A percentile compares a stretch with the other conserved stretches of the same genome.
These are phyloP conservation scores for Hyalella azteca DNA, from an alignment of 2,888 invertebrate species.

Conservation along the genomic window DNA sequence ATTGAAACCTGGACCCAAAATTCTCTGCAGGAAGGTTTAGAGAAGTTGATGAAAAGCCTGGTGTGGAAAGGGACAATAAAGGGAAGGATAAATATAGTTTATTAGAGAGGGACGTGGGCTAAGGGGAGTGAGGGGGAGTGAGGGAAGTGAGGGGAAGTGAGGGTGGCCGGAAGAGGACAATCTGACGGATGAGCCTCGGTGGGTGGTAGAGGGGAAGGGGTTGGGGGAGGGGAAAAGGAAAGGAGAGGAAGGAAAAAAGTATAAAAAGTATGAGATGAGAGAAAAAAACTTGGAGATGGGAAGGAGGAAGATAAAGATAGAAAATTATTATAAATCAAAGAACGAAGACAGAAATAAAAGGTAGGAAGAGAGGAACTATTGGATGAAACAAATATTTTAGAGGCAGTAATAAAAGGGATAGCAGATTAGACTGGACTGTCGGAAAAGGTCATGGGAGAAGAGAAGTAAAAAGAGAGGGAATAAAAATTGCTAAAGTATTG, in stretches of 20 bases:
- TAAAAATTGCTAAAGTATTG: too few relatives aligned
- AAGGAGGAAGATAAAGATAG: not conserved
- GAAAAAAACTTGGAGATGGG: not conserved
- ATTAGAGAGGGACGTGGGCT: not conserved
- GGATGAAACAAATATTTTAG: too few relatives aligned
- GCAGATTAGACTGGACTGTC: too few relatives aligned
- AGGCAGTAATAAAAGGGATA: too few relatives aligned
- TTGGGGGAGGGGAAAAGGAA: not conserved
- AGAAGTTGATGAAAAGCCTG: too few relatives aligned
- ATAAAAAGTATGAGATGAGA: not conserved
- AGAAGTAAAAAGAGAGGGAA: too few relatives aligned
- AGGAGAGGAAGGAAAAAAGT: not conserved
- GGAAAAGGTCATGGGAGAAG: too few relatives aligned
- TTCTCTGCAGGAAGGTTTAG: too few relatives aligned
- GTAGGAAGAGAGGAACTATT: not conserved
- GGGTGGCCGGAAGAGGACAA: not conserved
- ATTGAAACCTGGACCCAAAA: too few relatives aligned
- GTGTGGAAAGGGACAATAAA: too few relatives aligned
- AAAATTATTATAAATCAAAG: not conserved
- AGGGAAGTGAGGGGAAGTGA: not conserved
- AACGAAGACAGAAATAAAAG: not conserved
- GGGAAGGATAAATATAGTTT: not conserved
- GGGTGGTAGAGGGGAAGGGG: not conserved
- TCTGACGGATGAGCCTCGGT: not conserved
- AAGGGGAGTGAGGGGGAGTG: not conserved